Conservation (phyloP, 2,113 vertebrate species). For the Tringa solitaria region DNA sequence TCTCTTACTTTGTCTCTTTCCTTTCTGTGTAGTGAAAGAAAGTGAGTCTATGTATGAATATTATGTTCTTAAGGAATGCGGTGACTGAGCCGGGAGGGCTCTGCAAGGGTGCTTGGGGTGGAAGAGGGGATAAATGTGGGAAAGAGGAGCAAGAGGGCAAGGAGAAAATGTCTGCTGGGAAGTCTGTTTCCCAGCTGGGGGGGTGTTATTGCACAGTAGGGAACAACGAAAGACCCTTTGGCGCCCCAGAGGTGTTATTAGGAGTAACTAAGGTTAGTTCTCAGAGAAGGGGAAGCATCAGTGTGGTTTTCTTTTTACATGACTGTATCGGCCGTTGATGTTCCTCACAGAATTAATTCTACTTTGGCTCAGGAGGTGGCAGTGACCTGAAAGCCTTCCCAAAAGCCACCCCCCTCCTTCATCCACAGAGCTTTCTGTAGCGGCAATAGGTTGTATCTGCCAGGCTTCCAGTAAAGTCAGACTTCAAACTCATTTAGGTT, state of each 20-base stretch:
- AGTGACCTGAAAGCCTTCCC: neutral
- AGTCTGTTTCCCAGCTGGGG: neutral
- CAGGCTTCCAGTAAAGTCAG: neutral
- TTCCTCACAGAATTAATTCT: slow-evolving; percentile 20
- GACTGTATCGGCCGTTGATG: neutral
- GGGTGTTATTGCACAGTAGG: neutral
- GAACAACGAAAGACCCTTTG: neutral
- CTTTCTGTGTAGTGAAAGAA: neutral
- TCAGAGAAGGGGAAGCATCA: neutral
- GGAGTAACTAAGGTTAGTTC: neutral
- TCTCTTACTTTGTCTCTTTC: neutral
- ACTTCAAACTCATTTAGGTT: neutral
- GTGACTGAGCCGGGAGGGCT: neutral
- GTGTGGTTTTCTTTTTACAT: neutral
- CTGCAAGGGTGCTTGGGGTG: neutral
- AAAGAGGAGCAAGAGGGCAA: neutral
- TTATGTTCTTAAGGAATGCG: neutral
- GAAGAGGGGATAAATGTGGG: neutral
- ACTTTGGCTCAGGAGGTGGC: neutral
- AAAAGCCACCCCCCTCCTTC: neutral
- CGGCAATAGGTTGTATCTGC: neutral
- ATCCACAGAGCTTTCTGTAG: neutral
- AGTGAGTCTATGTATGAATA: neutral
- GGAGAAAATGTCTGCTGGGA: neutral
- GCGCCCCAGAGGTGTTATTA: neutral